phyloP scores from a whole-genome alignment of 2,113 vertebrate genomes.

The Carollia perspicillata region DNA sequence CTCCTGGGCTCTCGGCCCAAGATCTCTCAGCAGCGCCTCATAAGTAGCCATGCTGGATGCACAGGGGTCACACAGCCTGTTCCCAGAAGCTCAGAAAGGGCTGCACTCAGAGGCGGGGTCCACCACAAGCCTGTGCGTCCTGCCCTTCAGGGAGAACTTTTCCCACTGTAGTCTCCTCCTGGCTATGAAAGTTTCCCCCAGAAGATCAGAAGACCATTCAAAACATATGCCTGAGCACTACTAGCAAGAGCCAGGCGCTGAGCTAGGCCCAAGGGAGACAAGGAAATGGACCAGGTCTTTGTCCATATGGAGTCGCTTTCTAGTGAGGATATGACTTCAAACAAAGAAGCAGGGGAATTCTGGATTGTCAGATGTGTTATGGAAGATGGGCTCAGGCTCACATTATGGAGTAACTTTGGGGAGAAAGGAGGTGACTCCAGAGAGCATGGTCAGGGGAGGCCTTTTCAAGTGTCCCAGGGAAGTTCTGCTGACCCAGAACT shows the following conservation, averaged over 20 bases:
- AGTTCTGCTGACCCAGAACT: neutral
- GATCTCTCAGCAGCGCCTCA: neutral
- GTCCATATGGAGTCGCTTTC: neutral
- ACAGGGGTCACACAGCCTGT: neutral
- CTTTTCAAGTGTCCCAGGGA: neutral
- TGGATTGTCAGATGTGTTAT: neutral
- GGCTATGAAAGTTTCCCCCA: neutral
- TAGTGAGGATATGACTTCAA: neutral
- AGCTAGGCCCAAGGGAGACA: neutral
- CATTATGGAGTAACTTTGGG: neutral
- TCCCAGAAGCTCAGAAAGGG: neutral
- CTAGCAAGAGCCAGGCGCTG: neutral
- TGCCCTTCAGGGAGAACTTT: neutral
- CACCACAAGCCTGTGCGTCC: neutral
- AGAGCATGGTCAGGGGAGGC: neutral
- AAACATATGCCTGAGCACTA: neutral
- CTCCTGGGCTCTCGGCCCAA: neutral
- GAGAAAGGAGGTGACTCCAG: neutral
- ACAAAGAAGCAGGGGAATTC: neutral
- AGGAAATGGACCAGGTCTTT: neutral
- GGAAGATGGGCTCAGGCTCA: neutral
- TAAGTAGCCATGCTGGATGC: neutral
- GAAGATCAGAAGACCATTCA: neutral
- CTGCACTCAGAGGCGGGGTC: fast-evolving
- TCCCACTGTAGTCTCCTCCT: neutral